Evolutionary conservation across 2,888 invertebrate genomes (phyloP), one percentile per base, ranked within the genome.

Genomic region (Gisinianus flammeolus): DNA sequence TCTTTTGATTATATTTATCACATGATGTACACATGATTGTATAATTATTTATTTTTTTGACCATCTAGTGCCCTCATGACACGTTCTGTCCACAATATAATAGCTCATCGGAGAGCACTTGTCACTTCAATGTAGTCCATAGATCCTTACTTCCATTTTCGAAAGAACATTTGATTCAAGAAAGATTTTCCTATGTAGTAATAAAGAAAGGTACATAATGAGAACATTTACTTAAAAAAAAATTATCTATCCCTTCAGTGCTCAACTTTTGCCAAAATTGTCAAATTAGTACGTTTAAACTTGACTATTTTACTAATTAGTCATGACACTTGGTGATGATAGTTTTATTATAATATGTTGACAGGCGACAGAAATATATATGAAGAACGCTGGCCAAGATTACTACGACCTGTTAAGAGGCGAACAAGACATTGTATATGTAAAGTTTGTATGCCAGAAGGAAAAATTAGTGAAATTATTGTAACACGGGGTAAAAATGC

Each of bases 31-130:
- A n/a, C n/a, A n/a, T n/a, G n/a, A n/a, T n/a, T n/a, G n/a, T n/a
- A n/a, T n/a, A n/a, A n/a, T n/a, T n/a, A n/a, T n/a, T n/a, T n/a
- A n/a, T n/a, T n/a, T n/a, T n/a, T n/a, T n/a, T n/a, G n/a, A n/a
- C n/a, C n/a, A n/a, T 88, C 83, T 86, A 94, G 89, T 98, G 97
- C 86, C 93, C 96, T 0, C 95, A 96, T 85, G 93, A 95, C 85
- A 86, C 88, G 28, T 85, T 88, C 0, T 98, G 97, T 86, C 97
- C 97, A 0, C 89, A 93, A 83, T 90, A 90, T 82, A 76, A 89
- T 28, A 87, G 89, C 28, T 87, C 89, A 77, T 22, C 24, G 8
- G 90, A 92, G 75, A 87, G 90, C 6, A 92, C 94, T 0, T 97
- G 96, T 85, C 94, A 93, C 86, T 96, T 94, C 86, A 86, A 91